These are phyloP conservation scores for Candoia aspera DNA, from an alignment of 2,113 vertebrate genomes.

Conservation along the genomic window DNA sequence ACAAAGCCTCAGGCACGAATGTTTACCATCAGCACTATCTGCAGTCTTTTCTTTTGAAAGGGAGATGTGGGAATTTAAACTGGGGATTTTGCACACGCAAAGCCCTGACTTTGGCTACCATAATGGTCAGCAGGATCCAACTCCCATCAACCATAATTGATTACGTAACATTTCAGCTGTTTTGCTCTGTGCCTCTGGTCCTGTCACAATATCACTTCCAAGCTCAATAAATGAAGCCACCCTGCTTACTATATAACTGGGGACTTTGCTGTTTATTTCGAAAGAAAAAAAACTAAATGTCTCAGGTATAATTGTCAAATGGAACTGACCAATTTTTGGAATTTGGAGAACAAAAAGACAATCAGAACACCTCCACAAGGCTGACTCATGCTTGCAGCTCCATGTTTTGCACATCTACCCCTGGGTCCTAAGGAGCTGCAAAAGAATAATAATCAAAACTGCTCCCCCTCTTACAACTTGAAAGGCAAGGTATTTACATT, in stretches of 20 bases:
- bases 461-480: background rate
- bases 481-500: background rate
- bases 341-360: conserved; percentile 1
- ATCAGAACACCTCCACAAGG: background rate
- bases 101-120: background rate
- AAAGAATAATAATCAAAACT: background rate
- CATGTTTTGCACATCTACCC: background rate
- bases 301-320: background rate
- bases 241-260: background rate
- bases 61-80: too few relatives aligned
- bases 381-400: background rate
- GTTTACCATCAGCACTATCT: too few relatives aligned
- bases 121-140: background rate
- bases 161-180: background rate
- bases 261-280: background rate
- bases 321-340: background rate
- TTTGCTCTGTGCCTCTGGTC: background rate
- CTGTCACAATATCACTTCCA: background rate
- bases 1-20: background rate
- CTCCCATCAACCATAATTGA: background rate
- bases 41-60: background rate
- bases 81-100: background rate
- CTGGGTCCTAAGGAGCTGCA: background rate
- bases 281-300: background rate
- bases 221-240: background rate